Base-by-base conservation (phyloP, 2,113 vertebrate species). In the Nesogale talazaci region DNA sequence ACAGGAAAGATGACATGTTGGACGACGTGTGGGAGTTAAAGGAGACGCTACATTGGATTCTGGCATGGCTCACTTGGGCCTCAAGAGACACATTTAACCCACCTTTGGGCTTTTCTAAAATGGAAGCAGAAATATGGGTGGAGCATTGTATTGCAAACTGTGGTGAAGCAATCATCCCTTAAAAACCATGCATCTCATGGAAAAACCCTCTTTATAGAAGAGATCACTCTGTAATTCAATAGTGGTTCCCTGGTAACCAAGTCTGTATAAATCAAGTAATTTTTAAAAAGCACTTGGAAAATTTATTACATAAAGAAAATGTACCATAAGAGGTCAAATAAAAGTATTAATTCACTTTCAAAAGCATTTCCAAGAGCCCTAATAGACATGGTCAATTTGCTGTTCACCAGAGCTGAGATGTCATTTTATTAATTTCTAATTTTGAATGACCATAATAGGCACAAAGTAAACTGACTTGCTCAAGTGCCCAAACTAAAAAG, bases 271-370 rank as follows among this genome's bases (percentile, higher is more conserved):
- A 85, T 83, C 88, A 93, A 86, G 83, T 90, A 27, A 82, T 82
- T 88, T 94, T 91, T 75, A 91, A 70, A 93, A 94, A 94, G 75
- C 72, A 80, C 52, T 88, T 63, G 27, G 59, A 76, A 92, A 88
- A 90, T 70, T 40, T 85, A 70, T 70, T 80, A 70, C 74, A 89
- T 91, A 63, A 87, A 88, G 79, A 86, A 79, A 90, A 74, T 20
- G 61, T 93, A 65, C 40, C 59, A 46, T 78, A 94, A 90, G 70
- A 88, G 57, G 74, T 0, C 3, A 78, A 29, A 76, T 5, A 79
- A 36, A 36, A 52, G 46, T 83, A 70, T 86, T 46, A 42, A 70
- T 82, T 79, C 76, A 83, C 72, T 75, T 83, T 90, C 88, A 76
- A 81, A 89, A 76, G 85, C 90, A 88, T 92, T 91, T 85, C 90